Base-by-base conservation (phyloP, 2,113 vertebrate genomes). In the Balaeniceps rex region DNA sequence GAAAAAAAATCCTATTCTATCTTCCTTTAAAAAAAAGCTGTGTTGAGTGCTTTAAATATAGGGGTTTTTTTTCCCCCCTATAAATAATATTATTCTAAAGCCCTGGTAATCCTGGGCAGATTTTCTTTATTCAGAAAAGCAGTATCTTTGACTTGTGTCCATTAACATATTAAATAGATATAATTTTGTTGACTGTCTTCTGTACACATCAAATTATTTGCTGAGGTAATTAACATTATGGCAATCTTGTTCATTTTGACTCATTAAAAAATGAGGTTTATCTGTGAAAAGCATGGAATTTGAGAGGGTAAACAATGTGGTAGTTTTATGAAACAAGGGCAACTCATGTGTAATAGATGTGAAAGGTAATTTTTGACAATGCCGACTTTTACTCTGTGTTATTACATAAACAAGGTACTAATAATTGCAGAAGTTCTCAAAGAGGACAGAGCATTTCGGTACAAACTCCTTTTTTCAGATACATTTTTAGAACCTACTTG, bases 61-160 rank as follows among this genome's bases (percentile, higher is more conserved):
- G 5, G 1, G n/a, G n/a, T 47, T 10, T 33, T 29, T 44, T 4
- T 14, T n/a, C n/a, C n/a, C n/a, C n/a, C 9, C 17, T n/a, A 24
- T 42, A 64, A 54, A 29, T 75, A 52, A 40, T 19, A 46, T 33
- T 68, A n/a, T 47, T 54, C 25, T 75, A 80, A 74, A 75, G 3
- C 8, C 14, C 40, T 42, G 4, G 16, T 63, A 57, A 33, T 70
- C 22, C 28, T 36, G 12, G 15, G 9, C 22, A 64, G 40, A 36
- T 82, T 49, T 92, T 64, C 31, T 34, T 69, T n/a, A n/a, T n/a
- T n/a, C 26, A 25, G 12, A 49, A 33, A 69, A 58, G 9, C 15
- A 15, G 2, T 63, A 31, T 47, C 22, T 63, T 64, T 51, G 23
- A 33, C 24, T 63, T 42, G 7, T 44, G 22, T 47, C 57, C 26